These are phyloP conservation scores for Acheta domesticus DNA, from an alignment of 2,888 invertebrate species.

Conservation along the genomic window DNA sequence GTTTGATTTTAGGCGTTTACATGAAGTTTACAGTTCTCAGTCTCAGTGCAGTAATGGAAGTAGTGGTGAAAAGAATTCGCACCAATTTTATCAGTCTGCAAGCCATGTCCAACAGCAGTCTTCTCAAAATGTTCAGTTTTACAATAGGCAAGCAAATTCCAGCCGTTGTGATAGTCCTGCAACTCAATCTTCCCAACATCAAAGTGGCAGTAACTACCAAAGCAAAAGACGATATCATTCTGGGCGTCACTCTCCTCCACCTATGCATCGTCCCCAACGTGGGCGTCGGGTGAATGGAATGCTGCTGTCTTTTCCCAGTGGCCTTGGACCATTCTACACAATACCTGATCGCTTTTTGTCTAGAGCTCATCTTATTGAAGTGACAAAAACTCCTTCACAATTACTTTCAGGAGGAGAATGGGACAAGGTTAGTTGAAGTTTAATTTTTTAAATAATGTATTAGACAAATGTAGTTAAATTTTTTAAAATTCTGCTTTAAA, in stretches of 20 bases:
- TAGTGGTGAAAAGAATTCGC: constrained; percentile 19
- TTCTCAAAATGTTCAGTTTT: constrained; percentile 23
- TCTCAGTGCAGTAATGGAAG: constrained; percentile 24
- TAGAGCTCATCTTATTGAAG: constrained; percentile 63
- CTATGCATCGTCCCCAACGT: constrained; percentile 22
- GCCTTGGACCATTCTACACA: constrained; percentile 38
- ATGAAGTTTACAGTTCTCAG: constrained; percentile 30
- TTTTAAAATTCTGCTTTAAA: not conserved
- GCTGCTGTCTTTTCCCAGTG: constrained; percentile 21
- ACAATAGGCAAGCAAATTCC: constrained; percentile 22
- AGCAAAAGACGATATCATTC: constrained; percentile 31
- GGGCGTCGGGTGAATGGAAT: constrained; percentile 25
- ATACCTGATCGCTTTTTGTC: constrained; percentile 68
- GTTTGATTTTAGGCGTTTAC: constrained; percentile 26
- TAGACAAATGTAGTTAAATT: not conserved
- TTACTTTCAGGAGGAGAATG: constrained; percentile 60
- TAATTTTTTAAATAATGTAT: not conserved
- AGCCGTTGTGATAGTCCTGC: constrained; percentile 6
- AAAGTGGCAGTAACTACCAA: constrained; percentile 23
- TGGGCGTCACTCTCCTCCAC: constrained; percentile 29
- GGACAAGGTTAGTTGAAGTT: constrained; percentile 29
- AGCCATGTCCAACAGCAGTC: constrained; percentile 23
- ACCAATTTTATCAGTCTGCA: constrained; percentile 25
- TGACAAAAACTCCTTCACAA: constrained; percentile 59
- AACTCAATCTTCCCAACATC: not conserved